phyloP scores from a whole-genome alignment of 30 jellyfish, hydroid and myxozoan species.

The Aurelia coerulea region DNA sequence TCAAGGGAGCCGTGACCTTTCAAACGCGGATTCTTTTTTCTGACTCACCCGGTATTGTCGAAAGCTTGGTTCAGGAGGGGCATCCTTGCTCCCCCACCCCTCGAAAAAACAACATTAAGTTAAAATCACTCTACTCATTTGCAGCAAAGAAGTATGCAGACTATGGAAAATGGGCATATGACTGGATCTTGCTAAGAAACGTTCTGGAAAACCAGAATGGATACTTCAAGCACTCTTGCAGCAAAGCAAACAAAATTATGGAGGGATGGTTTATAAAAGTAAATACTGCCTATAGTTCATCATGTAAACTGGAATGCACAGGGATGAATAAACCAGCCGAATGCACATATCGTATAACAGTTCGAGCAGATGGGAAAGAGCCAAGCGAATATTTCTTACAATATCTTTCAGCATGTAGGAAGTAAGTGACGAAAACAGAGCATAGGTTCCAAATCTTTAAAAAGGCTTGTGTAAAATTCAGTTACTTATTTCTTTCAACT shows the following conservation, averaged over 20 bases:
- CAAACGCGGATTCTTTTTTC: no score
- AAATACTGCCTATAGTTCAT: not conserved
- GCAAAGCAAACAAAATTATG: not conserved
- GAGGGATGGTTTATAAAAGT: not conserved
- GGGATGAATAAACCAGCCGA: constrained; percentile 1
- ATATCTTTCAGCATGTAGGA: not conserved
- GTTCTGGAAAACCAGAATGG: not conserved
- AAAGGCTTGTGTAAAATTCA: no score
- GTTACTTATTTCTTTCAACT: no score
- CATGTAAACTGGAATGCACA: not conserved
- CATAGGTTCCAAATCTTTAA: no score
- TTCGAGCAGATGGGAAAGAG: not conserved
- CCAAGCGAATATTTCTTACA: not conserved
- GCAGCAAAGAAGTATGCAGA: not conserved
- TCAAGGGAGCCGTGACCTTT: no score
- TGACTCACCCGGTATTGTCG: no score
- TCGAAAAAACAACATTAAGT: no score
- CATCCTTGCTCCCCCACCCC: no score
- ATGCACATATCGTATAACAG: not conserved
- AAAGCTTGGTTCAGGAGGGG: no score
- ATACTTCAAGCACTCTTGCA: not conserved
- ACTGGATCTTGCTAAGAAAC: not conserved
- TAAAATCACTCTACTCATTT: not conserved
- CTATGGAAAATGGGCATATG: constrained; percentile 2
- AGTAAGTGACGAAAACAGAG: not conserved